Conservation (phyloP, 2,888 invertebrate species). For the Flabesymbios commensalis region DNA sequence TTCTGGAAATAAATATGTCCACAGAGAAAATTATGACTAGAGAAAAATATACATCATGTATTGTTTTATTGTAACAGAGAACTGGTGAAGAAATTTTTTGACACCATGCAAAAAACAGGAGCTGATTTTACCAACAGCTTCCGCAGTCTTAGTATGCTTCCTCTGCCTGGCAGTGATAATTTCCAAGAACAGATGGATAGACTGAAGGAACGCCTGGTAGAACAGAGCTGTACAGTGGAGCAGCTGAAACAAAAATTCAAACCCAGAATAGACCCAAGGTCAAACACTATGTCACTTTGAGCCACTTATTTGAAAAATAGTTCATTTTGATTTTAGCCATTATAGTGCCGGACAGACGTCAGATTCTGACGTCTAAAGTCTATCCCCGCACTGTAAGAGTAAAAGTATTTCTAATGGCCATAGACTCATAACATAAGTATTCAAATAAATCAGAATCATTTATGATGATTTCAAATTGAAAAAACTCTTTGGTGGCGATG, state of each 20-base stretch:
- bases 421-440: too few species aligned
- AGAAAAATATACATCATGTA: too few species aligned
- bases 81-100: slow-evolving; percentile 66
- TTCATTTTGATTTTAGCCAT: background rate
- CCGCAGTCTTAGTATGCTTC: slow-evolving; percentile 50
- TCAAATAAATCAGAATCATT: too few species aligned
- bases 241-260: slow-evolving; percentile 41
- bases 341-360: too few species aligned
- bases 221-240: slow-evolving; percentile 57
- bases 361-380: too few species aligned
- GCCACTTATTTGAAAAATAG: background rate
- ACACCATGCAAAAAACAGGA: slow-evolving; percentile 70
- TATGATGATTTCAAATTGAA: too few species aligned
- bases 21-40: too few species aligned
- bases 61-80: slow-evolving; percentile 40
- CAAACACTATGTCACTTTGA: background rate
- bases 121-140: slow-evolving; percentile 69
- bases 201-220: slow-evolving; percentile 41
- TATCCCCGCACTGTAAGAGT: too few species aligned
- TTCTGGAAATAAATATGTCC: too few species aligned
- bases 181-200: slow-evolving; percentile 34
- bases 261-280: slow-evolving; percentile 58
- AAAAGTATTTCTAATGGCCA: too few species aligned
- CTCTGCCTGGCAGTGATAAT: slow-evolving; percentile 46
- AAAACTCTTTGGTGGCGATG: too few species aligned